Conservation (phyloP, 2,797 vertebrate species). For the Fistularia commersonii region DNA sequence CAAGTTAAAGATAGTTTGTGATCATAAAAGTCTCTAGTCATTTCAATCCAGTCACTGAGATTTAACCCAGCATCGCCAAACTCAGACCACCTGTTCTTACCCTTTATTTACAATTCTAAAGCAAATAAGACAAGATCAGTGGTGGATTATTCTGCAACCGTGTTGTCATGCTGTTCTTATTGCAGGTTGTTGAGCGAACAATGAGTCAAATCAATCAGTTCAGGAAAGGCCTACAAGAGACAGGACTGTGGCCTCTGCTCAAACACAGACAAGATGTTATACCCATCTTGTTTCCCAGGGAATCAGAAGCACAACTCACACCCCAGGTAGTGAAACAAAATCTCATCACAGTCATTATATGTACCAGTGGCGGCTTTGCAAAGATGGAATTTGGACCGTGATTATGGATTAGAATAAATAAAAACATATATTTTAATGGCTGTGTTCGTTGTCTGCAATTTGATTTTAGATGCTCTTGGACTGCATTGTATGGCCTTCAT, state of each 20-base stretch:
- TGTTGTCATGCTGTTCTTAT: background rate
- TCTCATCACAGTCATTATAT: no score
- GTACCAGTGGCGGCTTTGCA: no score
- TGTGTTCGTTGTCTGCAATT: background rate
- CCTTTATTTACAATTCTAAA: no score
- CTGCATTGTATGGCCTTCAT: constrained; percentile 40
- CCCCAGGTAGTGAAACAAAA: constrained; percentile 32
- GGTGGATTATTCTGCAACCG: background rate
- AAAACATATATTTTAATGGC: background rate
- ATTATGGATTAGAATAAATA: background rate
- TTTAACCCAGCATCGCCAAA: no score
- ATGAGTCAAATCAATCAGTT: constrained; percentile 33
- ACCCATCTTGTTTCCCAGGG: constrained; percentile 40
- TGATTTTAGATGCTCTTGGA: constrained; percentile 47
- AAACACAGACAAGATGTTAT: constrained; percentile 38
- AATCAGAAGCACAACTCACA: constrained; percentile 45
- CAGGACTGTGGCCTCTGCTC: constrained; percentile 38
- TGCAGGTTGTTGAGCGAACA: constrained; percentile 40
- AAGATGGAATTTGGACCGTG: background rate
- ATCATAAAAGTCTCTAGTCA: no score
- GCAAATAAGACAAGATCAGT: background rate
- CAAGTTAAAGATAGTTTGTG: no score
- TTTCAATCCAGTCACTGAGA: no score
- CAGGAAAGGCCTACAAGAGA: constrained; percentile 34
- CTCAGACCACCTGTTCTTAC: no score